A percentile compares a stretch with the other conserved stretches of the same genome.
Evolutionary conservation across 2,113 vertebrate genomes (phyloP).

Genomic region (Patagioenas fasciata): DNA sequence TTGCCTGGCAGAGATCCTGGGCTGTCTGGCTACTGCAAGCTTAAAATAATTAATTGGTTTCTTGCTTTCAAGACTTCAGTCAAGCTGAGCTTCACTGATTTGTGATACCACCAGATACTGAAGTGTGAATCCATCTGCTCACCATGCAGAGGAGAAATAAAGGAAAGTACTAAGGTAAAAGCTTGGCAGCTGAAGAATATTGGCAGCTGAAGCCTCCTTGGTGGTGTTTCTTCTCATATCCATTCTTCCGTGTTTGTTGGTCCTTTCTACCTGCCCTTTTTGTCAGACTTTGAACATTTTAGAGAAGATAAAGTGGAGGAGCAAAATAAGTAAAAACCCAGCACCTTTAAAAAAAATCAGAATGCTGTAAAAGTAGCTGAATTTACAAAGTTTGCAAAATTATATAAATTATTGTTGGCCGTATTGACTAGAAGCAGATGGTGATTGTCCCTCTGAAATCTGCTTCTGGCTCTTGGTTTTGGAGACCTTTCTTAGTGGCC

Average conservation of each 20-base stretch:
- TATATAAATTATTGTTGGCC: background rate
- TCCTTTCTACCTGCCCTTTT: background rate
- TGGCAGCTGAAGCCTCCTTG: background rate
- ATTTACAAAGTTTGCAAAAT: background rate
- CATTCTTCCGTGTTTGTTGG: background rate
- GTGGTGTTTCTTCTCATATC: background rate
- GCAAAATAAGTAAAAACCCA: background rate
- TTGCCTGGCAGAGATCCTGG: conserved; percentile 24
- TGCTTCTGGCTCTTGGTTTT: background rate
- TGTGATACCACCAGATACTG: conserved; percentile 11
- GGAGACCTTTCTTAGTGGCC: background rate
- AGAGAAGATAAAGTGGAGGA: background rate
- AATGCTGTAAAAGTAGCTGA: background rate
- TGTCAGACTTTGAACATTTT: background rate
- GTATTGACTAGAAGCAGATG: background rate
- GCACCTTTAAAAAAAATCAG: background rate
- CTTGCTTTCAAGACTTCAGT: conserved; percentile 43
- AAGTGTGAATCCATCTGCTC: conserved; percentile 48
- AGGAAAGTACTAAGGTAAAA: conserved; percentile 12
- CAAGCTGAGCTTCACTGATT: conserved; percentile 28
- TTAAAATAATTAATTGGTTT: conserved; percentile 53
- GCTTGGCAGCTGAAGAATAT: conserved; percentile 6
- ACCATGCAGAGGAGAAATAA: background rate
- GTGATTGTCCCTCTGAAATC: background rate
- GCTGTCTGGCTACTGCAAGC: conserved; percentile 27